Conservation (phyloP, 2,797 vertebrate species). For the Gorsachius magnificus region DNA sequence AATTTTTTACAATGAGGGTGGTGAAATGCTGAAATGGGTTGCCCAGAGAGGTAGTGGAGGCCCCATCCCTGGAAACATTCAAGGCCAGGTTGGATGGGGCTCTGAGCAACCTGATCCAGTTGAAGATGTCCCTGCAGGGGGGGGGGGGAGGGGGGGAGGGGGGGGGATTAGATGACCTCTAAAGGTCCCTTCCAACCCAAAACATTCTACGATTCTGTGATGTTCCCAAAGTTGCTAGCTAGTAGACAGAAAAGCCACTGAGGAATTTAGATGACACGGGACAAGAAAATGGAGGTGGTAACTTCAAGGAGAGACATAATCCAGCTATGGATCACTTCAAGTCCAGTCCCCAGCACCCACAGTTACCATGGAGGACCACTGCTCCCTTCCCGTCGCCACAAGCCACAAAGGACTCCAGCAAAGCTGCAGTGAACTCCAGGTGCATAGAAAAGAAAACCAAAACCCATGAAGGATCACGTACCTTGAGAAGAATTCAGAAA, state of each 20-base stretch:
- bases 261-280: not conserved
- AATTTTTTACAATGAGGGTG: no score
- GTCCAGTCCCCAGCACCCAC: not conserved
- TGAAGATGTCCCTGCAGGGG: no score
- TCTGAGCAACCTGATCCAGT: no score
- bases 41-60: no score
- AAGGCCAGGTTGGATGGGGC: no score
- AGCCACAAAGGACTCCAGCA: not conserved
- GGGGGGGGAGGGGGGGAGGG: no score
- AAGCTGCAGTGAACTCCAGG: not conserved
- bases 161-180: no score
- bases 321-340: not conserved
- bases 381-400: not conserved
- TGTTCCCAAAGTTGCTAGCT: no score
- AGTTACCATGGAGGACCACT: not conserved
- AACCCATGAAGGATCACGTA: not conserved
- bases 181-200: no score
- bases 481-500: accelerated
- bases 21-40: no score
- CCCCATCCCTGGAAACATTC: no score
- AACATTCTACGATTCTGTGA: no score
- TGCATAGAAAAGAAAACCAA: not conserved
- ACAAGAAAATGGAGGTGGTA: not conserved
- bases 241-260: not conserved
- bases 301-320: not conserved